Conservation (phyloP, 2,888 invertebrate species). For the Tinea trinotella region DNA sequence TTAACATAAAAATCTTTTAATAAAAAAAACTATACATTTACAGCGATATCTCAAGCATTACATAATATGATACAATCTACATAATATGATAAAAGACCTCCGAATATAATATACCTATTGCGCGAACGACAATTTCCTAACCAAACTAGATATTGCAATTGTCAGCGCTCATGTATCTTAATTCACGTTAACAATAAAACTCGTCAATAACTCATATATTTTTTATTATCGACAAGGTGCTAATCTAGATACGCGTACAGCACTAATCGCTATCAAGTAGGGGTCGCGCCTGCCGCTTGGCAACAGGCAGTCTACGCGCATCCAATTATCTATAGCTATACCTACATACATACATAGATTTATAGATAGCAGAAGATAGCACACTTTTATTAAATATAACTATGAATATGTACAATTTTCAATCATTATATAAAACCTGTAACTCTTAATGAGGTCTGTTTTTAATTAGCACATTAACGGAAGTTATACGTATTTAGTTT, state of each 20-base stretch:
- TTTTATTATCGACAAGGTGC: background rate
- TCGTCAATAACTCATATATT: background rate
- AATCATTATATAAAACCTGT: background rate
- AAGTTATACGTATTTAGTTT: background rate
- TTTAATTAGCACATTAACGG: background rate
- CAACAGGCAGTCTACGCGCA: constrained; percentile 44
- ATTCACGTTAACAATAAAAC: no score
- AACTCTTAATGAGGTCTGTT: background rate
- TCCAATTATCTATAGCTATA: constrained; percentile 34
- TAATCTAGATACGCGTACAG: constrained; percentile 11
- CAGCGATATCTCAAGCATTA: no score
- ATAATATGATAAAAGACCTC: no score
- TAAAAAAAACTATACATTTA: no score
- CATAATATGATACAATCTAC: no score
- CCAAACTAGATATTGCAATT: no score
- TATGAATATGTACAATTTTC: background rate
- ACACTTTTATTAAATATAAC: background rate
- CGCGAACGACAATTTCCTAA: no score
- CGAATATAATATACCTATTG: no score
- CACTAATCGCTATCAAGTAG: constrained; percentile 14
- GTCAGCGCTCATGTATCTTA: no score
- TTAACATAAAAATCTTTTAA: no score
- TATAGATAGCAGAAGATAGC: constrained; percentile 7
- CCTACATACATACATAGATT: constrained; percentile 17
- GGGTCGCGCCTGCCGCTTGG: constrained; percentile 30